phyloP scores from a whole-genome alignment of 2,797 vertebrate species.

The Helarctos malayanus region DNA sequence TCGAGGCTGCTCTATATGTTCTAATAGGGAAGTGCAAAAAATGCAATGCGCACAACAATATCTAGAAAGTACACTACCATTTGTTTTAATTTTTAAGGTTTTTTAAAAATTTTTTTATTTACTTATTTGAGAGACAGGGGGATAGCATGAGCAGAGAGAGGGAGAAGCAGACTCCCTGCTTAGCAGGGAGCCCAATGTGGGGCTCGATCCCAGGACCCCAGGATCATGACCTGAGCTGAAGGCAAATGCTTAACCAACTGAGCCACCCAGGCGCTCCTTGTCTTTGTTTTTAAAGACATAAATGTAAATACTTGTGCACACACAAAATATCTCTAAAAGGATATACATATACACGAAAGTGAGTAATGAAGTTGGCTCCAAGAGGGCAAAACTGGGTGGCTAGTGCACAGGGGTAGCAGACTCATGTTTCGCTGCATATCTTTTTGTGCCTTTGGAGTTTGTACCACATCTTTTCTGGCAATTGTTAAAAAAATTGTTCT shows the following conservation, averaged over 20 bases:
- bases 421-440: not conserved
- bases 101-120: not conserved
- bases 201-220: not conserved
- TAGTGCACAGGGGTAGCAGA: not conserved
- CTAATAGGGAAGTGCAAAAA: not conserved
- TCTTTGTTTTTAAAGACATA: not conserved
- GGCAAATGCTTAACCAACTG: not conserved
- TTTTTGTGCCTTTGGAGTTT: conserved; percentile 15
- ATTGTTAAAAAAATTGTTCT: not conserved
- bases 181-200: not conserved
- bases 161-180: not conserved
- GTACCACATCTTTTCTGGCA: not conserved
- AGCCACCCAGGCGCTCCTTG: not conserved
- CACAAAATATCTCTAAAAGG: not conserved
- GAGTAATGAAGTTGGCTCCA: not conserved
- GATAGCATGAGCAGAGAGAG: not conserved
- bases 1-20: not conserved
- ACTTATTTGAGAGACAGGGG: not conserved
- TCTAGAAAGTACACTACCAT: not conserved
- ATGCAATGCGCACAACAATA: not conserved
- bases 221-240: not conserved
- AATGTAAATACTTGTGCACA: not conserved
- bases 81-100: not conserved
- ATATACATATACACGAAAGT: not conserved
- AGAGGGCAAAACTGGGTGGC: not conserved